Conservation (phyloP, 2,797 vertebrate species). For the Anguilla pacifica region DNA sequence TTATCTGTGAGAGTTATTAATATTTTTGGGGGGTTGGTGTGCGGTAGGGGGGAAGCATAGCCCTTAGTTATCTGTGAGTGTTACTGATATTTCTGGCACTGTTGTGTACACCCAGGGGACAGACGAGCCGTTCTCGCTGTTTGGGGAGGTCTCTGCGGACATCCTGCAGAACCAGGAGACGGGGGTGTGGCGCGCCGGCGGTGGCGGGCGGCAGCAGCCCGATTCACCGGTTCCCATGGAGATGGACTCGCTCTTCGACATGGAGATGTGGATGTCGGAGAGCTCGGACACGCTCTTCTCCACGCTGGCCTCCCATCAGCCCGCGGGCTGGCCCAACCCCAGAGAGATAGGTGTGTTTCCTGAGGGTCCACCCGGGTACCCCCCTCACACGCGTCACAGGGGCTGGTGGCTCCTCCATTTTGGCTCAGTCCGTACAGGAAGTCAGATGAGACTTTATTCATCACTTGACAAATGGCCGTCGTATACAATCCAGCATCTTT, state of each 20-base stretch:
- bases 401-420: neutral
- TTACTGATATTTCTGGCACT: slow-evolving; percentile 55
- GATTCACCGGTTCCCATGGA: slow-evolving; percentile 92
- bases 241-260: slow-evolving; percentile 90
- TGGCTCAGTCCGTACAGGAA: neutral
- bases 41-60: too few relatives aligned
- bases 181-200: slow-evolving; percentile 65
- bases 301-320: slow-evolving; percentile 89
- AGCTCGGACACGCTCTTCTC: slow-evolving; percentile 96
- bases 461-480: too few relatives aligned
- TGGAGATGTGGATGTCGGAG: slow-evolving; percentile 95
- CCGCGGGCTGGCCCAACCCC: slow-evolving; percentile 89
- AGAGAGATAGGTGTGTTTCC: slow-evolving; percentile 84
- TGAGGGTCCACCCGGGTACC: too few relatives aligned
- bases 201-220: slow-evolving; percentile 63
- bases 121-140: slow-evolving; percentile 76
- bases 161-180: slow-evolving; percentile 87
- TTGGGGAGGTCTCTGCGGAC: slow-evolving; percentile 81
- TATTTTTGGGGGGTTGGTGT: too few relatives aligned
- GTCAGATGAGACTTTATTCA: too few relatives aligned
- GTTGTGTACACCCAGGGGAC: slow-evolving; percentile 71
- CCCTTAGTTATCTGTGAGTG: neutral
- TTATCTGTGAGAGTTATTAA: too few relatives aligned
- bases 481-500: too few relatives aligned
- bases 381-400: too few relatives aligned